phyloP scores from a whole-genome alignment of 2,888 invertebrate species.

The Monopis laevigella region DNA sequence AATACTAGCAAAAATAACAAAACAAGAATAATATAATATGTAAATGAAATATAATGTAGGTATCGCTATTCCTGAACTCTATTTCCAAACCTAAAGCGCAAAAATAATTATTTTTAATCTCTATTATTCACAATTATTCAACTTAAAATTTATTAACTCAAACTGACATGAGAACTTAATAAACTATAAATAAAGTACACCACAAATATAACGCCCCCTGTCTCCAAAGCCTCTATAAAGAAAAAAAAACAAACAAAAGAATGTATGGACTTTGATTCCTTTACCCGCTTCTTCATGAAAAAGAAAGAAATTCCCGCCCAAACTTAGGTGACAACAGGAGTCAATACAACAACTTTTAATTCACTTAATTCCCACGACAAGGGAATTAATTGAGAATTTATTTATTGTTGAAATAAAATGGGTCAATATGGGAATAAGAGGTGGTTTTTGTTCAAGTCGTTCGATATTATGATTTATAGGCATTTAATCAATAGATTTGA shows the following conservation, averaged over 20 bases:
- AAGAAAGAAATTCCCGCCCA: slow-evolving; percentile 40
- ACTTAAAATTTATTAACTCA: no score
- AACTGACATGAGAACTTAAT: slow-evolving; percentile 19
- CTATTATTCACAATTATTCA: no score
- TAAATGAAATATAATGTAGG: no score
- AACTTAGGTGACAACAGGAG: slow-evolving; percentile 44
- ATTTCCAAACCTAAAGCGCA: no score
- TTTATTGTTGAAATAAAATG: slow-evolving; percentile 54
- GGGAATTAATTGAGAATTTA: slow-evolving; percentile 51
- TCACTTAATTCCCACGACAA: slow-evolving; percentile 53
- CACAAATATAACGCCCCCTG: slow-evolving; percentile 29
- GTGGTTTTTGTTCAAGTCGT: slow-evolving; percentile 46
- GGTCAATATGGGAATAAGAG: slow-evolving; percentile 48
- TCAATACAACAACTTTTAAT: slow-evolving; percentile 45
- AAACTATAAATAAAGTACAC: slow-evolving; percentile 34
- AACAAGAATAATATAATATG: no score
- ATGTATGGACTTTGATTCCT: no score
- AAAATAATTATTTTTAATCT: no score
- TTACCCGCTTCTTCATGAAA: slow-evolving; percentile 28
- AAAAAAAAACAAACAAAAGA: no score
- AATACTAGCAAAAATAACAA: no score
- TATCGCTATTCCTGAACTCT: no score
- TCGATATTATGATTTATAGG: slow-evolving; percentile 53
- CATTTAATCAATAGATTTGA: slow-evolving; percentile 56
- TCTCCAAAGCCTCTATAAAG: slow-evolving; percentile 6